Conservation (phyloP, 2,888 invertebrate genomes). For the Lymantria dispar region DNA sequence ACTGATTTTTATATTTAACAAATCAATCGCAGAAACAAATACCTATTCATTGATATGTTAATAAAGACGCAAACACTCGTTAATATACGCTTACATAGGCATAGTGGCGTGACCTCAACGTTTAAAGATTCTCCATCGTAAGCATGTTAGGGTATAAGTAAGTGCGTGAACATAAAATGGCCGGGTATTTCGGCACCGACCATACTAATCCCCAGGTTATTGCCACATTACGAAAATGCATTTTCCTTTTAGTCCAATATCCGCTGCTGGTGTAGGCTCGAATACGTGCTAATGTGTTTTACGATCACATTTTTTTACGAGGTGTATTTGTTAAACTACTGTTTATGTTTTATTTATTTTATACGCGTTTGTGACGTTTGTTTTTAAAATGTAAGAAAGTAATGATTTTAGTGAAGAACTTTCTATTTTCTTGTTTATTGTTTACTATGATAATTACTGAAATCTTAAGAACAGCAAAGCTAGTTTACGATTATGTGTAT, state of each 20-base stretch:
- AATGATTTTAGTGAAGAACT: neutral
- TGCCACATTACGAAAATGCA: slow-evolving; percentile 77
- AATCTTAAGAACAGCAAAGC: too few species aligned
- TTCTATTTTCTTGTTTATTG: neutral
- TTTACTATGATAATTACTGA: neutral
- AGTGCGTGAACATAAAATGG: slow-evolving; percentile 51
- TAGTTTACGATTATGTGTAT: too few species aligned
- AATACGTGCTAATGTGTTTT: slow-evolving; percentile 79
- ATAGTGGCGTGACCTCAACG: slow-evolving; percentile 27
- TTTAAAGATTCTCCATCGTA: slow-evolving; percentile 45
- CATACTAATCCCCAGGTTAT: slow-evolving; percentile 66
- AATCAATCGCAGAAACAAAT: slow-evolving; percentile 3
- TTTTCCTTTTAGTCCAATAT: slow-evolving; percentile 67
- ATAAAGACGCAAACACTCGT: slow-evolving; percentile 27
- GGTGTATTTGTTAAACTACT: slow-evolving; percentile 43
- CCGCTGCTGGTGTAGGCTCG: slow-evolving; percentile 41
- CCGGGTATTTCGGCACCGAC: slow-evolving; percentile 44
- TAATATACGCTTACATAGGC: slow-evolving; percentile 25
- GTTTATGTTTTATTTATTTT: slow-evolving; percentile 40
- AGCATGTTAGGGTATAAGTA: slow-evolving; percentile 47
- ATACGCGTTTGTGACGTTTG: slow-evolving; percentile 15
- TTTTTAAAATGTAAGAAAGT: slow-evolving; percentile 7
- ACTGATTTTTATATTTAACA: too few species aligned
- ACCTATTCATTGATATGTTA: slow-evolving; percentile 21
- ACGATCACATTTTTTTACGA: slow-evolving; percentile 54